Evolutionary conservation across 2,888 invertebrate species (phyloP), one percentile per base, ranked within the genome.

Genomic region (Erannis defoliaria): DNA sequence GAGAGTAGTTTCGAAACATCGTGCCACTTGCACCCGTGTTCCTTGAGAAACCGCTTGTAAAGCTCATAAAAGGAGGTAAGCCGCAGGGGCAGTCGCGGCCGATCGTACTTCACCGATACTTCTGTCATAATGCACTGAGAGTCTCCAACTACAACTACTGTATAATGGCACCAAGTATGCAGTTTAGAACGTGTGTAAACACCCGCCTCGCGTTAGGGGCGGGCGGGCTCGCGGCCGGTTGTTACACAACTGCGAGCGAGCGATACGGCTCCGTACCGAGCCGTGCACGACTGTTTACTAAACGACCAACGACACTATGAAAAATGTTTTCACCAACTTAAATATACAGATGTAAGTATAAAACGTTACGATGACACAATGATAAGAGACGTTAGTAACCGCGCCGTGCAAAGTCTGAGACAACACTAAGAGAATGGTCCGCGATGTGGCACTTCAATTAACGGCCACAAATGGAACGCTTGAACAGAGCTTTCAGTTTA

Each of bases 1-100:
- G 85, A 82, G 67, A 93, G 81, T 48, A 93, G 79, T 84, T 92
- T 92, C 50, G 90, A 78, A 67, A 93, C 79, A 79, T 93, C 92
- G 73, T 90, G 91, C 93, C 92, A 93, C 75, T 88, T 89, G 82
- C 90, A 92, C 64, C 89, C 86, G 79, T 91, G 90, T 68, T 91
- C 91, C 83, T 92, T 90, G 68, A 93, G 86, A 80, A 93, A 88
- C 72, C 87, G 83, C 74, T 87, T 91, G 80, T 92, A 93, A 42
- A 93, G 80, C 66, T 90, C 90, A 72, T 86, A 90, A 75, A 92
- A 90, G 64, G 91, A 91, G 61, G 81, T 75, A 58, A 91, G 75
- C 59, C 85, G 84, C 35, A 89, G 79, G 33, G 89, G 87, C 62
- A 85, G 64, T 62, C 82, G 82, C 42, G 80, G 67, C 23, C 82